Base-by-base conservation (phyloP, 1,140 invertebrate species). In the Zaprionus taronus region DNA sequence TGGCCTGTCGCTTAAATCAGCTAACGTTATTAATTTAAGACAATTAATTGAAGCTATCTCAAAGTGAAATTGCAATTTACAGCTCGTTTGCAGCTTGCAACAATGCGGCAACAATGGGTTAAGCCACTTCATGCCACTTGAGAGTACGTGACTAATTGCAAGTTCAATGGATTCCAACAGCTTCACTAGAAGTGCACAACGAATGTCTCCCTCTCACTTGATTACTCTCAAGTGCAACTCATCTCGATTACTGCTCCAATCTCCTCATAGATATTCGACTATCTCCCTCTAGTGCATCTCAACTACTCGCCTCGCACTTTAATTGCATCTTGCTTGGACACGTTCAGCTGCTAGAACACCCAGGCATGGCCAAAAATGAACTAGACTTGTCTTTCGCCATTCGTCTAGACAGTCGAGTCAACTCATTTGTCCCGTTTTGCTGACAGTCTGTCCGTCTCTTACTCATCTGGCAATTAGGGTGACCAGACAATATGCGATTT, bases 111-210 rank as follows among this genome's bases (percentile, higher is more conserved):
- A 47, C 76, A 79, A 81, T 73, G 76, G 77, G 79, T 81, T 81
- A 81, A 81, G 62, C 17, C 31, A 38, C 41, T 71, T 55, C 60
- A 55, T 17, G 26, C 49, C 61, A 81, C 76, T 77, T 75, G 79
- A 77, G 70, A 77, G 70, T 69, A 81, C 79, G 79, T 81, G 79
- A 77, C 74, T 76, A 81, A 81, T 81, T 81, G 79, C 75, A 79
- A 71, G 76, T 81, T 71, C 76, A 81, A 70, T 81, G 76, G 79
- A 81, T 75, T 79, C 61, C 24, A 61, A 57, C 57, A 69, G 60
- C 68, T 66, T 73, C 65, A 14, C 49, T 28, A 68, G 55, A 79
- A 75, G 28, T 79, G 62, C 24, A 12, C 36, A 34, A 17, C 7
- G 3, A 6, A n/a, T 15, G 31, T 11, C 17, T 53, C n/a, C 44